These are phyloP conservation scores for Drosophila sulfurigaster DNA, from an alignment of 1,140 invertebrate species.

Conservation along the genomic window DNA sequence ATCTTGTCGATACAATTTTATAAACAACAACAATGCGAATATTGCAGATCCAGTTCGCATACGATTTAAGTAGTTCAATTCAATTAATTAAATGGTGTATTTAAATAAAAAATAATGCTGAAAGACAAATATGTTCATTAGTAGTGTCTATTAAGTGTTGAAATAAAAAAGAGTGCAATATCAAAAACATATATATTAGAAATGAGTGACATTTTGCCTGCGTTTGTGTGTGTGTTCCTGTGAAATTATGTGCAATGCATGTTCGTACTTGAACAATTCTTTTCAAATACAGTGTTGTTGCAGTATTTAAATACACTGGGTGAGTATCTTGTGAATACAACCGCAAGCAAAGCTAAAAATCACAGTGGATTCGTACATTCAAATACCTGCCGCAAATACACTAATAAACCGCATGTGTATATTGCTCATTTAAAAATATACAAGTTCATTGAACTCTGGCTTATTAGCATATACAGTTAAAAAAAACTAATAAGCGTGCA, in stretches of 20 bases:
- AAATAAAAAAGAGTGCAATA: constrained; percentile 10
- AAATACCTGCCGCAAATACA: background rate
- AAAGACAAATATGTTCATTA: background rate
- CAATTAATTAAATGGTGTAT: too few species aligned
- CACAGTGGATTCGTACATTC: background rate
- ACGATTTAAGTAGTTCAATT: too few species aligned
- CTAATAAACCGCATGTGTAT: background rate
- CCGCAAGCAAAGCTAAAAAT: background rate
- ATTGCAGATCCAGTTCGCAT: background rate
- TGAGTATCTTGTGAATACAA: background rate
- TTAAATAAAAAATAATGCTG: background rate
- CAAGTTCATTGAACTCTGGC: constrained; percentile 23
- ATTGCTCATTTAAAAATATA: constrained; percentile 5
- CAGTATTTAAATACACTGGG: background rate
- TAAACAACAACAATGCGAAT: background rate
- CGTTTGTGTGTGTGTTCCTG: background rate
- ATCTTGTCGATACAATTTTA: background rate
- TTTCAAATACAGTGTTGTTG: constrained; percentile 5
- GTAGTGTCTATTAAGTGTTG: background rate
- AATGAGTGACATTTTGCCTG: background rate
- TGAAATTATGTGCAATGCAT: background rate
- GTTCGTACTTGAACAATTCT: constrained; percentile 1
- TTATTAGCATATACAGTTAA: constrained; percentile 8
- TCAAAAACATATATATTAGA: background rate
- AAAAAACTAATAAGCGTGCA: background rate